Percentiles rank a stretch among this genome's conserved stretches.
phyloP scores from a whole-genome alignment of 2,888 invertebrate species.

The Cylindroiulus punctatus region DNA sequence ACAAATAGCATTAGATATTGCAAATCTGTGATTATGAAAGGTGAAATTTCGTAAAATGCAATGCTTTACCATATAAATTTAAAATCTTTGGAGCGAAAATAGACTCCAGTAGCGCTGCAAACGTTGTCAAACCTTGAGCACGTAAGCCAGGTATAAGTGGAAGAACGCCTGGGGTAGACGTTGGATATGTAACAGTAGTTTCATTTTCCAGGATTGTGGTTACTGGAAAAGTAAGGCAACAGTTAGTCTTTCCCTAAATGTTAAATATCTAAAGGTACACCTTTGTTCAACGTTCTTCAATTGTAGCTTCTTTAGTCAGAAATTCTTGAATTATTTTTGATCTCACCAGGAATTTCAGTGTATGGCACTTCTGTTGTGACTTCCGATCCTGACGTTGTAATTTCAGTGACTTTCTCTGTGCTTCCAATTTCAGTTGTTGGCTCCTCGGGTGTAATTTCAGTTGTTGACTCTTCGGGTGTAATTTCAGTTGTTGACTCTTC shows the following conservation, averaged over 20 bases:
- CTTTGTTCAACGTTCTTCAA: not conserved
- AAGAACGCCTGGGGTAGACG: not conserved
- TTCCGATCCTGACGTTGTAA: not conserved
- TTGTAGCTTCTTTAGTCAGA: not conserved
- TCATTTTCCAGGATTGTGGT: not conserved
- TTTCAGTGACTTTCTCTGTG: not conserved
- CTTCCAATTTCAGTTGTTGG: slow-evolving; percentile 17
- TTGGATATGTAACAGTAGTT: not conserved
- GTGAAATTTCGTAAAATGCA: not conserved
- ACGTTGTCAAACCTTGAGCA: slow-evolving; percentile 32
- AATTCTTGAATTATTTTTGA: not conserved
- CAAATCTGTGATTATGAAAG: not conserved
- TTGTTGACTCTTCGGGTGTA: not conserved
- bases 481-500: slow-evolving; percentile 6
- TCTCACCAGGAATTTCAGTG: not conserved
- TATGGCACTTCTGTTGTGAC: slow-evolving; percentile 9
- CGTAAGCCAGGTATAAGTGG: slow-evolving; percentile 49
- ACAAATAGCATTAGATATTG: not conserved
- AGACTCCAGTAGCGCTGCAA: slow-evolving; percentile 43
- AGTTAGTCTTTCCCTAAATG: not conserved
- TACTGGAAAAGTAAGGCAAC: not conserved
- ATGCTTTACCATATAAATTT: slow-evolving; percentile 50
- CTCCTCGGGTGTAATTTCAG: slow-evolving; percentile 15
- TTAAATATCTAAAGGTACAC: not conserved
- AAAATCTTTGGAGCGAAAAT: slow-evolving; percentile 55